Evolutionary conservation across 2,888 invertebrate genomes (phyloP), one percentile per base, ranked within the genome.

Genomic region (Nemapogon koenigi): DNA sequence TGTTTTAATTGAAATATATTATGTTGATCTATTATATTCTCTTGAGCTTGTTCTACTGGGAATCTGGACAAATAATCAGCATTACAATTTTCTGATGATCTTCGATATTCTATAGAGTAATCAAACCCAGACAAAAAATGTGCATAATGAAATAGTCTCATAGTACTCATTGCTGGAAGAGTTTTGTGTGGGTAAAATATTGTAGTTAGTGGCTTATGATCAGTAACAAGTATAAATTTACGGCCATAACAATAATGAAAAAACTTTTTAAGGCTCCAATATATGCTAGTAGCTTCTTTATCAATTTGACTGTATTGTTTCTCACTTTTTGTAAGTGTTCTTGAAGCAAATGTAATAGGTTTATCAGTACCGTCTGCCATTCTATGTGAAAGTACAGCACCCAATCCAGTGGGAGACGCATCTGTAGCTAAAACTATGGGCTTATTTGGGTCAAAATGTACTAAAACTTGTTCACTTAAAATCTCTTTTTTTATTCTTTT

Each of bases 331-430:
- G 51, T 53, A 11, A 65, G 41, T 0, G 52, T 50, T 41, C 52
- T 45, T 16, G 58, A 61, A 1, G 58, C 57, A 46, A 54, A 65
- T 3, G 55, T 55, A 30, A 62, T 55, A 1, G 60, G 60, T 46
- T 51, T 40, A 42, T 62, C 57, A 14, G 43, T 41, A 7, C 55
- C 53, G 47, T 61, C 51, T 32, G 45, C 43, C 36, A 49, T 46
- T 27, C 45, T 47, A 37, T 57, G 52, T 8, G 50, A 52, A 31
- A 57, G 42, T 2, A 62, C 57, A 10, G 57, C 51, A 10, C 56
- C 58, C 22, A 57, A 36, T 14, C 59, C 59, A 11, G 39, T 39
- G 6, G 52, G 53, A 33, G 52, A 55, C 18, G 59, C 58, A 46
- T 63, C 60, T 8, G 57, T 53, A 4, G 58, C 54, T 14, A 62